Evolutionary conservation across 30 jellyfish, hydroid and myxozoan genomes (phyloP).

Genomic region (Aurelia aurita): DNA sequence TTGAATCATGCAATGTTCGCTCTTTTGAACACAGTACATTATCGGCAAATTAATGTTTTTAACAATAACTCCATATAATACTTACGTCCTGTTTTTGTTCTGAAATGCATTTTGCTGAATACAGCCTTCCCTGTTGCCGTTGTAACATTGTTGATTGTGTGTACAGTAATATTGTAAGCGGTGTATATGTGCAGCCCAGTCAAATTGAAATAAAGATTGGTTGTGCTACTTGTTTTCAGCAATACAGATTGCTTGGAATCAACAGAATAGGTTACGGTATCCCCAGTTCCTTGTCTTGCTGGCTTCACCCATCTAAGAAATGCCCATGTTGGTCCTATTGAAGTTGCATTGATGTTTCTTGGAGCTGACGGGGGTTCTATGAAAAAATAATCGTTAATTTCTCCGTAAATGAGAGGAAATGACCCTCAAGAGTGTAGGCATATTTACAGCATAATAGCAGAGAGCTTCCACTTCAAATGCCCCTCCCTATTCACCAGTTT

Average conservation of each 20-base stretch:
- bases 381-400: not conserved
- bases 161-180: constrained; percentile 6
- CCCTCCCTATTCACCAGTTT: too few species aligned
- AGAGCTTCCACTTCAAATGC: too few species aligned
- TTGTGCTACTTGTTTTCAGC: not conserved
- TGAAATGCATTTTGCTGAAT: constrained; percentile 13
- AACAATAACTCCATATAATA: not conserved
- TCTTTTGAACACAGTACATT: not conserved
- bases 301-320: constrained; percentile 29
- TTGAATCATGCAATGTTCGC: too few species aligned
- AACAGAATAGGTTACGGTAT: not conserved
- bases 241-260: not conserved
- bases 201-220: not conserved
- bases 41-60: not conserved
- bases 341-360: not conserved
- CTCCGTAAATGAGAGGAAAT: not conserved
- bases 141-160: constrained; percentile 25
- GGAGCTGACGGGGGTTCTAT: constrained; percentile 59
- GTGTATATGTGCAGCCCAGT: constrained; percentile 4
- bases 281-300: constrained; percentile 32
- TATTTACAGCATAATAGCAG: not conserved
- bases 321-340: constrained; percentile 28
- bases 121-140: not conserved
- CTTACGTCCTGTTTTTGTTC: constrained; percentile 84
- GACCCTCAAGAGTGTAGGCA: not conserved